Base-by-base conservation (phyloP, 2,888 invertebrate species). In the Drosophila acutilabella region DNA sequence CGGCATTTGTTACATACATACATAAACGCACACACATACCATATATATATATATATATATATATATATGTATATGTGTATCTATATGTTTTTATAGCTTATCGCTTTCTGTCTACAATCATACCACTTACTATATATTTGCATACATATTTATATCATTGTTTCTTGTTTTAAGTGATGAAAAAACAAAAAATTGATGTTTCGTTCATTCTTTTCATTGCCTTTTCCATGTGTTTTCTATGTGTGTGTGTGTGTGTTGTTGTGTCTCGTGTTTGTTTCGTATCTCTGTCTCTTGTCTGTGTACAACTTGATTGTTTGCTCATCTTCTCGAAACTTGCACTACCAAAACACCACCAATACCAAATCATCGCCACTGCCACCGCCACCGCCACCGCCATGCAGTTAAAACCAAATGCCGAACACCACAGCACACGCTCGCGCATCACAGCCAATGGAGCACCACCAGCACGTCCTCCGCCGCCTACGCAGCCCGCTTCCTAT, bases 401-500 rank as follows among this genome's bases (percentile, higher is more conserved):
- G 92, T 89, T 92, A 74, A 92, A 92, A 78, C 92, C 92, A 68
- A 76, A 60, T 51, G 64, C 71, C 68, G 85, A 91, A 80, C 87
- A 90, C 38, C 83, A 89, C 54, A 87, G 80, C 76, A 64, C 65
- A 66, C 82, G 88, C 60, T 65, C 75, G 26, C 69, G 76, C 42
- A 44, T 38, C 26, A 18, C 66, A 20, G 69, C 66, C 20, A 74
- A 79, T 50, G 88, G 76, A 47, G 79, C 77, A 23, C 80, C 82
- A 36, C 82, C 85, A 7, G 71, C 78, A 38, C 74, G 85, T 3
- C 88, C 88, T 5, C 85, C 86, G 51, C 88, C 88, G 7, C 88
- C 85, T 16, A 41, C 48, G 18, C 52, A 73, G 52, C 75, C 81
- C 47, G 78, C 71, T 42, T 81, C 90, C 64, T 91, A 91, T 72